Evolutionary conservation across 2,113 vertebrate genomes (phyloP).

Genomic region (Mobula hypostoma): DNA sequence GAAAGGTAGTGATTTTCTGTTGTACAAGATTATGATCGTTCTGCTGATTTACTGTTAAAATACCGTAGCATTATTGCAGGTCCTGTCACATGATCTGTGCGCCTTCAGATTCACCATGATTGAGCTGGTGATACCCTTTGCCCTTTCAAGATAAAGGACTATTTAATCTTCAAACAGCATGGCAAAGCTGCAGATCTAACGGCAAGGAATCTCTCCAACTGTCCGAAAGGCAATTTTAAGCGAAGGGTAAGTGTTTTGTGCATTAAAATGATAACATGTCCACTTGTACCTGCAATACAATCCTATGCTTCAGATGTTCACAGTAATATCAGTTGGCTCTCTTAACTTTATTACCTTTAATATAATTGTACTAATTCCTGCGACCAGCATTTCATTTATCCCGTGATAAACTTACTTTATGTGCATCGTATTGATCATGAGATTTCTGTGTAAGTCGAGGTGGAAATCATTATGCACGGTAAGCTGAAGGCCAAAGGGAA

Average conservation of each 20-base stretch:
- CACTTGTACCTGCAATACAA: background rate
- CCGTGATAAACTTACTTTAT: background rate
- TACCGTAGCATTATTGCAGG: background rate
- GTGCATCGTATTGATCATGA: background rate
- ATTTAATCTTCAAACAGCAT: conserved; percentile 21
- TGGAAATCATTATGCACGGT: background rate
- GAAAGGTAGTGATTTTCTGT: conserved; percentile 24
- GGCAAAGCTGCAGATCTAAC: background rate
- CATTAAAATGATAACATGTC: conserved; percentile 1
- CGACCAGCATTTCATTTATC: background rate
- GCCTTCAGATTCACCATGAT: conserved; percentile 8
- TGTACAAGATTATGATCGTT: background rate
- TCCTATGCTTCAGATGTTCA: background rate
- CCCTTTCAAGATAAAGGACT: conserved; percentile 14
- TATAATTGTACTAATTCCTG: background rate
- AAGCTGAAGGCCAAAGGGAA: background rate
- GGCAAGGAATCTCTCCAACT: background rate
- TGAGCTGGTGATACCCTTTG: conserved; percentile 12
- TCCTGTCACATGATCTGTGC: background rate
- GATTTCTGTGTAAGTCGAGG: background rate
- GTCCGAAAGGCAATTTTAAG: background rate
- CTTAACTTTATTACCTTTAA: conserved; percentile 20
- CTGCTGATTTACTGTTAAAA: conserved; percentile 11
- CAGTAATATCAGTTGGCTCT: background rate
- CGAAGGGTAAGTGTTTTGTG: background rate